Conservation (phyloP, 2,797 vertebrate genomes). For the Syndactyla subalaris region DNA sequence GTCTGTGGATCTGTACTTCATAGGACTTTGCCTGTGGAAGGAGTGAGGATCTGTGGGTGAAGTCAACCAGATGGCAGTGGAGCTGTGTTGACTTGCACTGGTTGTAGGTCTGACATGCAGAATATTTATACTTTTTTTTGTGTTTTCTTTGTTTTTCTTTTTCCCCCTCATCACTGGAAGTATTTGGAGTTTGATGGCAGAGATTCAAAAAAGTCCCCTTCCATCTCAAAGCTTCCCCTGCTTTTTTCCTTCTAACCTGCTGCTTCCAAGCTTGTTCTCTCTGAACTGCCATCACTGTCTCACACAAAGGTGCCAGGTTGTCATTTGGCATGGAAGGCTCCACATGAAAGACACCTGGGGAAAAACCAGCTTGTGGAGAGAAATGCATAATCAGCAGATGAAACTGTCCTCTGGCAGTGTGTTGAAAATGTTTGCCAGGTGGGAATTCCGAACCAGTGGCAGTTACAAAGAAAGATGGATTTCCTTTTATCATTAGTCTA, state of each 20-base stretch:
- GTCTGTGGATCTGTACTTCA: not conserved
- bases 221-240: not conserved
- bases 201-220: not conserved
- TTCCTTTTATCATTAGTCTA: not conserved
- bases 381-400: not conserved
- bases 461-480: not conserved
- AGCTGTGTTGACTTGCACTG: not conserved
- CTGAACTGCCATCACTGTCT: not conserved
- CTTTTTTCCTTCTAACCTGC: not conserved
- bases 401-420: not conserved
- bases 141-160: accelerated
- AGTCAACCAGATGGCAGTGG: not conserved
- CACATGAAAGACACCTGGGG: not conserved
- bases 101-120: not conserved
- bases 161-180: not conserved
- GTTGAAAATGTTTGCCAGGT: not conserved
- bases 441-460: not conserved
- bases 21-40: not conserved
- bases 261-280: not conserved
- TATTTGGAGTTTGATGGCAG: not conserved
- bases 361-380: not conserved
- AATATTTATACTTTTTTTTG: not conserved
- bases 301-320: not conserved
- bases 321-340: not conserved
- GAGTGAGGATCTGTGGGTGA: not conserved